A percentile compares a stretch with the other conserved stretches of the same genome.
phyloP scores from a whole-genome alignment of 1,140 invertebrate genomes.

The Drosophila kanapiae region DNA sequence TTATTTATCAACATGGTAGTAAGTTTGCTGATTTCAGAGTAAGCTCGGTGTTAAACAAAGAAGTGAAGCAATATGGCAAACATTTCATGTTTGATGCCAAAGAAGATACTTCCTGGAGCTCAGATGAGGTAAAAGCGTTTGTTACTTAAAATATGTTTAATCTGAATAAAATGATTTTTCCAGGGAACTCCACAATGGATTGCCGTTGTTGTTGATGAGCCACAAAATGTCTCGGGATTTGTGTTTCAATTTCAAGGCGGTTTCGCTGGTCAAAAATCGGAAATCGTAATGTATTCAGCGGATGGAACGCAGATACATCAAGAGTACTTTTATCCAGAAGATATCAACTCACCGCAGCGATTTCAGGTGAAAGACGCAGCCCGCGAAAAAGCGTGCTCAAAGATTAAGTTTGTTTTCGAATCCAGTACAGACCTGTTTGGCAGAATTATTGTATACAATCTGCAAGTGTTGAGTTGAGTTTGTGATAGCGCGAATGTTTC shows the following conservation, averaged over 20 bases:
- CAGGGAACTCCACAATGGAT: constrained; percentile 88
- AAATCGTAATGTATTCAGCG: constrained; percentile 75
- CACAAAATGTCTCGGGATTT: constrained; percentile 78
- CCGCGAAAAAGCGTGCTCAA: constrained; percentile 62
- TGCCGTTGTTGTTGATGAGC: constrained; percentile 85
- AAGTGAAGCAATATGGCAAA: constrained; percentile 89
- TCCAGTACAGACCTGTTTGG: constrained; percentile 87
- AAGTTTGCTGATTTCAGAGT: constrained; percentile 85
- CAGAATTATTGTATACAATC: constrained; percentile 86
- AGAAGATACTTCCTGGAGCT: constrained; percentile 90
- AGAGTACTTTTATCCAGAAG: constrained; percentile 87
- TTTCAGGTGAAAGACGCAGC: constrained; percentile 72
- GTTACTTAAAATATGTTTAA: not conserved
- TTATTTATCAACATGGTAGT: not conserved
- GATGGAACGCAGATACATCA: constrained; percentile 60
- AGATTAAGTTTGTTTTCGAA: constrained; percentile 85
- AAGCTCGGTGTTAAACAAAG: constrained; percentile 88
- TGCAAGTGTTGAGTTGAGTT: constrained; percentile 61
- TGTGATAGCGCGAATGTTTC: not conserved
- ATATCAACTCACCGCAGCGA: constrained; percentile 87
- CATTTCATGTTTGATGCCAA: constrained; percentile 87
- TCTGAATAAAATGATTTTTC: not conserved
- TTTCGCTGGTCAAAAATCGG: constrained; percentile 87
- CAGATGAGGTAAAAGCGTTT: constrained; percentile 86
- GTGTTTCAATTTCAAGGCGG: constrained; percentile 89